Base-by-base conservation (phyloP, 1,140 invertebrate species). In the Batillaria attramentaria region DNA sequence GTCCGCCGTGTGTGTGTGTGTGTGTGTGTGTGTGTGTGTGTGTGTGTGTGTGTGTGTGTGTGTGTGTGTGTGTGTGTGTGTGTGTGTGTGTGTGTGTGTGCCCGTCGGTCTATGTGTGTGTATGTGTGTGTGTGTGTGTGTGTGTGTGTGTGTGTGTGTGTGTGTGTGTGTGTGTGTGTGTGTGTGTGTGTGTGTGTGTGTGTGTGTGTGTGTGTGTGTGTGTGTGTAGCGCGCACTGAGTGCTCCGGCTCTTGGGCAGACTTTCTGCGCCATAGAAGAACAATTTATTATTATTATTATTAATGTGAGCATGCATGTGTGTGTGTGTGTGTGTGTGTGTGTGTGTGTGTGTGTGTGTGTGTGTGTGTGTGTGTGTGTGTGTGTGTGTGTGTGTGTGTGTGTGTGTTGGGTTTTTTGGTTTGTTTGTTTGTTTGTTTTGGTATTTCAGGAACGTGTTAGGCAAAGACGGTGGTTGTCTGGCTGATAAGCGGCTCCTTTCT, bases 21-120 rank as follows among this genome's bases (percentile, higher is more conserved):
- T 66, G 31, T 33, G 31, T 37, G 31, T 33, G 31, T 6, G 31
- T 66, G 20, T 33, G 5, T 35, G 62, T 33, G 31, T 31, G 62
- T 31, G 31, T 20, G 62, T 6, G 31, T 20, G 3, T 33, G 31
- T 33, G 31, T 33, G 8, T 66, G 31, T 66, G 62, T 65, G 62
- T 65, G 62, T 65, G 62, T 65, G 62, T 65, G 62, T 65, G 62
- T 65, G 62, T 65, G 62, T 33, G 62, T 65, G 62, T 65, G 62
- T 33, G n/a, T 33, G n/a, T 65, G 28, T 33, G 28, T 65, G 28
- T 65, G 24, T 62, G 24, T 62, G 24, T 62, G 24, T 62, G 24
- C 33, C 8, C 33, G 24, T 62, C 8, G n/a, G 24, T 62, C 8
- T 62, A n/a, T 62, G 24, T 62, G 24, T 62, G 24, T 62, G 24